Percentiles rank a stretch among this genome's conserved stretches.
Conservation (phyloP, 2,113 vertebrate genomes). For the Rhynchopsitta pachyrhyncha region DNA sequence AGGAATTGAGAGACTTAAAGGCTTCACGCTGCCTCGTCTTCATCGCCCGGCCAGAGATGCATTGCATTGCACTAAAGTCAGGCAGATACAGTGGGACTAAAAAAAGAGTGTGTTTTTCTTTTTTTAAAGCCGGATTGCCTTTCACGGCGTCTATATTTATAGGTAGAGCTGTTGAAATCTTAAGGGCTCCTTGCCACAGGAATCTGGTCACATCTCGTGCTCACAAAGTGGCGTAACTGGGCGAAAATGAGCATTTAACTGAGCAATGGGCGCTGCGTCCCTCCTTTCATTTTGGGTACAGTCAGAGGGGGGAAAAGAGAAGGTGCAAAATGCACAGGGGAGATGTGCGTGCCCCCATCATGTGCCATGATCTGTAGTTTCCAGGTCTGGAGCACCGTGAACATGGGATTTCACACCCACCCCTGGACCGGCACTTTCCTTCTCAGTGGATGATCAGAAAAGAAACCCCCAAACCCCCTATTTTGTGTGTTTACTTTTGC, state of each 20-base stretch:
- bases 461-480: background rate
- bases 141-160: conserved; percentile 47
- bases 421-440: background rate
- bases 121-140: conserved; percentile 10
- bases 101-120: conserved; percentile 15
- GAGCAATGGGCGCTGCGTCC: background rate
- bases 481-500: background rate
- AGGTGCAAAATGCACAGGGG: background rate
- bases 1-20: background rate
- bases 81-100: conserved; percentile 38
- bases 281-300: background rate
- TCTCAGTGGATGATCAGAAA: background rate
- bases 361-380: background rate
- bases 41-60: rapidly evolving
- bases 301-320: background rate
- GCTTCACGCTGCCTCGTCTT: background rate
- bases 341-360: rapidly evolving
- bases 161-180: conserved; percentile 64
- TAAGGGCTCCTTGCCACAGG: conserved; percentile 57
- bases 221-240: background rate
- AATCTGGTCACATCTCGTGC: background rate
- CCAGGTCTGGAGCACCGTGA: background rate
- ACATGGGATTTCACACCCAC: background rate
- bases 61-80: conserved; percentile 2
- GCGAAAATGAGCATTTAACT: background rate